Conservation (phyloP, 2,113 vertebrate genomes). For the Trochalopteron elliotii region DNA sequence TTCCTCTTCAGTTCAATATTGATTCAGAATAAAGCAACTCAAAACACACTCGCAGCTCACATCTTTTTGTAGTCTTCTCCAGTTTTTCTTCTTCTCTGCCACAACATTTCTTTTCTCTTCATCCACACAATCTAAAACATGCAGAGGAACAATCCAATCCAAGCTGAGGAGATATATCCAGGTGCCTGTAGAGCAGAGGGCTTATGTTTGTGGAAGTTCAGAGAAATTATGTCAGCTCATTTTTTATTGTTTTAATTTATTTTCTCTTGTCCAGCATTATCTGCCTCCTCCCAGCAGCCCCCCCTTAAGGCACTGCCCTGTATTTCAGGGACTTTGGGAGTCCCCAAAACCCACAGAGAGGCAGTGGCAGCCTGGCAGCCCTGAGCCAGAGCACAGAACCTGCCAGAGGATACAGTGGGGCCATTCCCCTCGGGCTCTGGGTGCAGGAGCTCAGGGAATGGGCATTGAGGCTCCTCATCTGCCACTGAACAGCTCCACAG, state of each 20-base stretch:
- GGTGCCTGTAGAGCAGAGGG: not conserved
- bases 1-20: conserved; percentile 58
- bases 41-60: conserved; percentile 19
- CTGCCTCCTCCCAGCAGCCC: not conserved
- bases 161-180: not conserved
- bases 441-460: not conserved
- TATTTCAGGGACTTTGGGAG: not conserved
- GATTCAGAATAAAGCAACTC: conserved; percentile 65
- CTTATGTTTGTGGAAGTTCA: not conserved
- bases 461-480: fast-evolving
- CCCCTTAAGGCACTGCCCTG: not conserved
- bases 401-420: not conserved
- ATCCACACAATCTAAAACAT: not conserved
- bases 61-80: not conserved
- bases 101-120: conserved; percentile 14
- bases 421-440: fast-evolving
- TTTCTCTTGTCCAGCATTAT: not conserved
- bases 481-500: not conserved
- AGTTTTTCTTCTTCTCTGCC: not conserved
- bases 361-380: not conserved
- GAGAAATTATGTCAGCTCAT: not conserved
- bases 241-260: conserved; percentile 4
- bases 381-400: not conserved
- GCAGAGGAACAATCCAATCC: not conserved
- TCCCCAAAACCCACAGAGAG: not conserved